Evolutionary conservation across 53 echinoderm and acorn worm species (phyloP), one percentile per base, ranked within the genome.

Genomic region (Astropecten irregularis): DNA sequence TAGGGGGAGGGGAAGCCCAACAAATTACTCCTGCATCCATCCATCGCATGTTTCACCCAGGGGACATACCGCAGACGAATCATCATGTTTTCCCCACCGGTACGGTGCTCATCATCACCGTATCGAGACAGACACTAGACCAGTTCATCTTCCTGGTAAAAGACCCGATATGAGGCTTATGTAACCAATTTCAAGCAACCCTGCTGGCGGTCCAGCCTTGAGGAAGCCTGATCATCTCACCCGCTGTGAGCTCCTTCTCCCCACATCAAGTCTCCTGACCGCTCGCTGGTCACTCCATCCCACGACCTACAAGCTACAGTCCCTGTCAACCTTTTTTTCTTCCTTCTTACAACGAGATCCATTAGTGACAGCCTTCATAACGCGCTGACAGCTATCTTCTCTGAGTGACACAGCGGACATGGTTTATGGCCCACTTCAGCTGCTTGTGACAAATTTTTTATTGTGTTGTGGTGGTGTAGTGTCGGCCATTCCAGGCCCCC

Each of bases 311-410:
- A 8, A 11, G 42, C 11, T 42, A 42, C 6, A 6, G 42, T 8
- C 42, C 6, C 6, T 66, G 66, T 66, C 66, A 66, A 66, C 35
- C 42, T 11, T 42, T 42, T 42, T 53, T 53, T 18, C 4, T n/a
- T 26, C 36, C 21, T 56, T 54, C 20, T 34, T 54, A 26, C 18
- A 22, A 10, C 23, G 11, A 26, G 58, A 46, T 79, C 79, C 79
- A 79, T 79, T 79, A 79, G 79, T 79, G 79, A 79, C 79, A 79
- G 61, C 3, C 79, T 38, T 60, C 46, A 62, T 79, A 56, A 79
- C 31, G 7, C 62, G 79, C 62, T 79, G 79, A 79, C 79, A 79
- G 79, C 29, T 37, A 22, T 66, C 74, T 22, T 26, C 36, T 55
- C 26, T 55, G 55, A 19, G 11, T 56, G 28, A 42, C 79, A 79